Evolutionary conservation across 2,113 vertebrate species (phyloP), one percentile per base, ranked within the genome.

Genomic region (Tinamus guttatus): DNA sequence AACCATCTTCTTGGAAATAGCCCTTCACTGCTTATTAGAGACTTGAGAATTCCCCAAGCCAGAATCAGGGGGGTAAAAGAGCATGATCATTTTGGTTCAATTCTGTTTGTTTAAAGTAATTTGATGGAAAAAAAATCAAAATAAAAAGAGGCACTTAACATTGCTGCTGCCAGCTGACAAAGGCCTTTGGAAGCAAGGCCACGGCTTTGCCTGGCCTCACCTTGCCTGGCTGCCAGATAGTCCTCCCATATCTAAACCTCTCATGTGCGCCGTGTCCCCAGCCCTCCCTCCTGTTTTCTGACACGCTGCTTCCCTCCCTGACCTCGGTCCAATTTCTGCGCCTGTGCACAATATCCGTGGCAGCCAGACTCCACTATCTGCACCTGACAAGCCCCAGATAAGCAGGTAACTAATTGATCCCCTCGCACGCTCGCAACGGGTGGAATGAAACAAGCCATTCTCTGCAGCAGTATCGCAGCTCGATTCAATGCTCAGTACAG

Each of bases 131-230:
- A 93, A 28, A 16, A 43, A 43, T 43, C 94, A 89, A 79, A 91
- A 89, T 79, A 34, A 49, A 84, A 96, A 89, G 73, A 20, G 77
- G 34, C 34, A 52, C 18, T 45, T 47, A 75, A 80, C 70, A 78
- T 73, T 90, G 56, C 38, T 81, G 81, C 54, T 95, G 93, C 73
- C 93, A 93, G 77, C 28, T 86, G 68, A 68, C 71, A 91, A 95
- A 95, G 82, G 80, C 82, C 47, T 2, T 75, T 92, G 70, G 59
- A 81, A 78, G 68, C 47, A 71, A 89, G 47, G 77, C 4, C 8
- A 11, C 51, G 12, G 7, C 13, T 45, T 60, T 41, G 47, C 83
- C 69, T 9, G 7, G 21, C 22, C 47, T 84, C 34, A 34, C 38
- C 56, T 83, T 2, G 0, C n/a, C 19, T 63, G 65, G 28, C 71